A percentile compares a stretch with the other conserved stretches of the same genome.
Conservation (phyloP, 1,140 invertebrate genomes). For the Caenorhabditis latens region DNA sequence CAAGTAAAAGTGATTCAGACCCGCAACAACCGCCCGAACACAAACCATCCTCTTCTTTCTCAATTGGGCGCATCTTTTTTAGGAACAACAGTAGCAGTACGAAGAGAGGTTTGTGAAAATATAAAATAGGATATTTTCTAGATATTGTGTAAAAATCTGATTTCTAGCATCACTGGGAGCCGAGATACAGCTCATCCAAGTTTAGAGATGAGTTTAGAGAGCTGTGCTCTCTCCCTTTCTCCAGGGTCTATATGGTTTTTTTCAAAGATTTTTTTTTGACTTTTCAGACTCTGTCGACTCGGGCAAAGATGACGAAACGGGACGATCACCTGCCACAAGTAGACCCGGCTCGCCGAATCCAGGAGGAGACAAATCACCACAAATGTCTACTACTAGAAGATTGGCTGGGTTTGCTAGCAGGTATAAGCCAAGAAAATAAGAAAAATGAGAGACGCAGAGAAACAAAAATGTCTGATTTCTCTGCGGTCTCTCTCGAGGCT, state of each 20-base stretch:
- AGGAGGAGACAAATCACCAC: constrained; percentile 26
- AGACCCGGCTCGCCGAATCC: constrained; percentile 39
- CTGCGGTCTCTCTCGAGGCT: too few species aligned
- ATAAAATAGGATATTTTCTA: too few species aligned
- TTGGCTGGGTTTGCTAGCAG: constrained; percentile 38
- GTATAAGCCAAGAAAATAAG: not conserved
- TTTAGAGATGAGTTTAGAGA: too few species aligned
- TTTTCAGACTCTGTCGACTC: constrained; percentile 44
- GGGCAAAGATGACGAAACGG: constrained; percentile 44
- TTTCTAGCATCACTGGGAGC: too few species aligned
- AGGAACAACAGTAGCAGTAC: constrained; percentile 18
- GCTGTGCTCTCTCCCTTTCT: too few species aligned
- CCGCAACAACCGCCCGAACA: not conserved
- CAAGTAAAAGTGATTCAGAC: constrained; percentile 25
- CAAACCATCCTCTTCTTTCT: constrained; percentile 29
- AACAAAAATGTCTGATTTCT: not conserved
- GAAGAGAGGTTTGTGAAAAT: not conserved
- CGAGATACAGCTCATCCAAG: too few species aligned
- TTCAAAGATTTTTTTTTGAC: not conserved
- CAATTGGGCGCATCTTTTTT: constrained; percentile 37
- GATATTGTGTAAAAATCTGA: too few species aligned
- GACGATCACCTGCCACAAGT: constrained; percentile 30
- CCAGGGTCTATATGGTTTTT: too few species aligned
- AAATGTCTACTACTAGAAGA: constrained; percentile 12
- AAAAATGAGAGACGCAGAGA: not conserved